Base-by-base conservation (phyloP, 2,797 vertebrate genomes). In the Nasua narica region DNA sequence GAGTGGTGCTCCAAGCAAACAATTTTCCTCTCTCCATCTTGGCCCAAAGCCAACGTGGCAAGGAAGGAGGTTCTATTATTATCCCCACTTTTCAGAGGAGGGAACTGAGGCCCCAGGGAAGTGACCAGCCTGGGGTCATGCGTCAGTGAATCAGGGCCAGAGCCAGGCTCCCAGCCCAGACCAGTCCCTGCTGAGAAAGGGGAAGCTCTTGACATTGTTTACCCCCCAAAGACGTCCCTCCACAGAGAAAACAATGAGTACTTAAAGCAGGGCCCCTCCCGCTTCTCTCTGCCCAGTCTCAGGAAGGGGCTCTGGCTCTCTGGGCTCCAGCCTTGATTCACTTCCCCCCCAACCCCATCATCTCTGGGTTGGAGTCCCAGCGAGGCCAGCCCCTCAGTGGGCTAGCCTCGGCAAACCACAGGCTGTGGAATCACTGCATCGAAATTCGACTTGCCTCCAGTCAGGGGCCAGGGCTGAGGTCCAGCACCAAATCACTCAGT, bases 121-220 rank as follows among this genome's bases (percentile, higher is more conserved):
- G 95, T 52, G 82, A 82, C 54, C 70, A 25, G 54, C 52, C 65
- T 0, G 1, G 50, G 37, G 35, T 96, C 89, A 67, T 12, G 16
- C n/a, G 76, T 87, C 83, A 67, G 70, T 50, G 60, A 50, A 25
- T 62, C 56, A n/a, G 56, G 62, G 79, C 14, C n/a, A 7, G 87
- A 92, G 65, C 92, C 14, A 84, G 95, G 60, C 90, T 84, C 67
- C n/a, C 46, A 2, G 56, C 93, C 95, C 77, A 67, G 83, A 87
- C 43, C 62, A 40, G 78, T 79, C 78, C 21, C 58, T 0, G 76
- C 54, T n/a, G 92, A 85, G 96, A 93, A 91, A 48, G 11, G 96
- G 92, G n/a, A 97, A 96, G 65, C 90, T 90, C 90, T 97, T 90
- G 92, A 95, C 95, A 90, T 95, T 97, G 96, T 98, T 97, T 97